Percentiles rank a stretch among this genome's conserved stretches.
Conservation (phyloP, 2,113 vertebrate genomes). For the Donacobius atricapilla region DNA sequence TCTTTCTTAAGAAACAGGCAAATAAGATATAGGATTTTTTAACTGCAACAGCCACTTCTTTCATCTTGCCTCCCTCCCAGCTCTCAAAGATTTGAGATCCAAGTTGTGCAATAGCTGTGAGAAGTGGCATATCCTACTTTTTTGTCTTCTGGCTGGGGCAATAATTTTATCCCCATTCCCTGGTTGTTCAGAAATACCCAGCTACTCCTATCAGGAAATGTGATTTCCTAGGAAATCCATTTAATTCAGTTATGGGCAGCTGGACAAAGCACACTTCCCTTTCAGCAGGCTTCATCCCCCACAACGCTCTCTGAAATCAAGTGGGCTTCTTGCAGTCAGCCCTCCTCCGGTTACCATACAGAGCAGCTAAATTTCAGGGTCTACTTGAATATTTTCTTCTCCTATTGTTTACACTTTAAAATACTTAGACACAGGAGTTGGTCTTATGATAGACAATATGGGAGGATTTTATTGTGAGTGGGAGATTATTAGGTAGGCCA, state of each 20-base stretch:
- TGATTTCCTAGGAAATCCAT: not conserved
- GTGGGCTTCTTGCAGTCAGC: not conserved
- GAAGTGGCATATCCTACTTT: not conserved
- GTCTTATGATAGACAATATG: not conserved
- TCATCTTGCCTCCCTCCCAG: not conserved
- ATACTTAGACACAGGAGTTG: not conserved
- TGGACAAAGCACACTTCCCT: not conserved
- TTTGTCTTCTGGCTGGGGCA: not conserved
- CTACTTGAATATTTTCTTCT: not conserved
- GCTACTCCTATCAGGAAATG: not conserved
- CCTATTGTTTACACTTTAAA: not conserved
- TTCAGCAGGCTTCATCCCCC: not conserved
- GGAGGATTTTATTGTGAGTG: not conserved
- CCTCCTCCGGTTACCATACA: not conserved
- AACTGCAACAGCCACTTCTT: not conserved
- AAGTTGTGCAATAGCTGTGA: not conserved
- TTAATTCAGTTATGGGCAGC: not conserved
- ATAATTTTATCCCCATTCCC: not conserved
- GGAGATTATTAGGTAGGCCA: not conserved
- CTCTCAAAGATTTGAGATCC: not conserved
- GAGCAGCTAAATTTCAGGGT: not conserved
- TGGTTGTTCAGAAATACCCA: not conserved
- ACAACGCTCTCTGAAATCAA: not conserved
- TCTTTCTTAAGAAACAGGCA: conserved; percentile 18
- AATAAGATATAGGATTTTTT: not conserved